These are phyloP conservation scores for Lithophane ornitopus DNA, from an alignment of 2,888 invertebrate genomes.

Conservation along the genomic window DNA sequence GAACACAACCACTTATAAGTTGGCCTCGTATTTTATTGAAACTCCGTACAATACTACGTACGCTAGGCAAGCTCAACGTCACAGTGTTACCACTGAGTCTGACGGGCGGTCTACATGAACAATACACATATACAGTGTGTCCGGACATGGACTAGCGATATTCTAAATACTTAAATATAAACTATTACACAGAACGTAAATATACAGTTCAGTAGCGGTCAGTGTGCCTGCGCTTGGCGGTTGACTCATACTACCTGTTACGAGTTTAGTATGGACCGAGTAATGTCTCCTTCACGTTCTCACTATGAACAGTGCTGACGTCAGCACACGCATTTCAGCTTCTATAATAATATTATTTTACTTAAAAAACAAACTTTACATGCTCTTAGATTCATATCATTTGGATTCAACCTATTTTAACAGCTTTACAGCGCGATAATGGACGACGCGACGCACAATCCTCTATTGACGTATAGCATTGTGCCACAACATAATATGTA, in stretches of 20 bases:
- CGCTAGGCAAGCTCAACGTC: too few species aligned
- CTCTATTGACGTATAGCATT: background rate
- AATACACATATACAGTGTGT: too few species aligned
- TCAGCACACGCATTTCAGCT: constrained; percentile 1
- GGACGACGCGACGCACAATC: background rate
- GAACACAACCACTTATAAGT: too few species aligned
- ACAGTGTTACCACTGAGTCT: too few species aligned
- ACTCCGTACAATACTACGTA: too few species aligned
- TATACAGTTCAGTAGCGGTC: too few species aligned
- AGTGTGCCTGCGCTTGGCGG: constrained; percentile 20
- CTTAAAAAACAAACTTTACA: background rate
- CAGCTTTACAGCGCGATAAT: background rate
- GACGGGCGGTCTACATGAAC: too few species aligned
- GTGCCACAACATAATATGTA: too few species aligned
- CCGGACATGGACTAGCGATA: too few species aligned
- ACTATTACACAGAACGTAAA: too few species aligned
- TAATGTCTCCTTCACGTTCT: constrained; percentile 19
- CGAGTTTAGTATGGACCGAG: constrained; percentile 5
- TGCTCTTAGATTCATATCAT: background rate
- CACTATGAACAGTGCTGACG: background rate
- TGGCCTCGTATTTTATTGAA: too few species aligned
- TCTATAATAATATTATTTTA: background rate
- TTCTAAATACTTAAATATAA: too few species aligned
- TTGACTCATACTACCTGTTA: constrained; percentile 36
- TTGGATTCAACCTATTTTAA: constrained; percentile 1